Evolutionary conservation across 23 tunicate species (phyloP).

Genomic region (Phallusia fumigata): DNA sequence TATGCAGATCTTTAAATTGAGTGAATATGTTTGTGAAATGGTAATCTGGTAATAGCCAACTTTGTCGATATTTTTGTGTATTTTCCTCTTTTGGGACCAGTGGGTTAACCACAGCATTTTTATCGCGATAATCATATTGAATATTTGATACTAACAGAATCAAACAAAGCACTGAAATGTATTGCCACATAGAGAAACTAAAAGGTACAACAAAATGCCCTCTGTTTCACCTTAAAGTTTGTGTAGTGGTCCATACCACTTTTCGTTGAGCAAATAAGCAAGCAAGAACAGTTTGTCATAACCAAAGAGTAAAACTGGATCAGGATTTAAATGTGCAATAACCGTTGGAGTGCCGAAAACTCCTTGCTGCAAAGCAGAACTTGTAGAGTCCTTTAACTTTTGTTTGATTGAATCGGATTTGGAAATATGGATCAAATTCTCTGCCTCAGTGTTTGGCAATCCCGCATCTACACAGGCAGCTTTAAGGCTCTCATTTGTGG

Average conservation of each 20-base stretch:
- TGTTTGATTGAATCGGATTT: constrained; percentile 30
- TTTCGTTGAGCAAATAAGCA: constrained; percentile 56
- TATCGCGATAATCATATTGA: too few species aligned
- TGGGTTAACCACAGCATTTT: too few species aligned
- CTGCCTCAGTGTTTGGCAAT: constrained; percentile 21
- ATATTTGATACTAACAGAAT: too few species aligned
- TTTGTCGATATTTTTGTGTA: too few species aligned
- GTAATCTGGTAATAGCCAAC: too few species aligned
- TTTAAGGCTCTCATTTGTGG: constrained; percentile 40
- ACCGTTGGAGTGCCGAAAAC: constrained; percentile 87
- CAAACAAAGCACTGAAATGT: too few species aligned
- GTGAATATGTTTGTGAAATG: too few species aligned
- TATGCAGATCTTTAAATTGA: too few species aligned
- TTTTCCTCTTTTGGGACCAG: too few species aligned
- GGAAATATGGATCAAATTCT: constrained; percentile 15
- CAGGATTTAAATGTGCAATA: constrained; percentile 57
- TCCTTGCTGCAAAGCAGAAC: constrained; percentile 58
- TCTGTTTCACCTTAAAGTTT: not conserved
- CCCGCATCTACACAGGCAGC: constrained; percentile 65
- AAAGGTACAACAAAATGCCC: too few species aligned
- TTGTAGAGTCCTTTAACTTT: constrained; percentile 30
- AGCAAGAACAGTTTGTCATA: constrained; percentile 75
- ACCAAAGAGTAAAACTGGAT: constrained; percentile 76
- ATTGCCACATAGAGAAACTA: too few species aligned
- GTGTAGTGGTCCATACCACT: not conserved